These are phyloP conservation scores for Ricordea florida DNA, from an alignment of 92 coral and sea anemone species.

Conservation along the genomic window DNA sequence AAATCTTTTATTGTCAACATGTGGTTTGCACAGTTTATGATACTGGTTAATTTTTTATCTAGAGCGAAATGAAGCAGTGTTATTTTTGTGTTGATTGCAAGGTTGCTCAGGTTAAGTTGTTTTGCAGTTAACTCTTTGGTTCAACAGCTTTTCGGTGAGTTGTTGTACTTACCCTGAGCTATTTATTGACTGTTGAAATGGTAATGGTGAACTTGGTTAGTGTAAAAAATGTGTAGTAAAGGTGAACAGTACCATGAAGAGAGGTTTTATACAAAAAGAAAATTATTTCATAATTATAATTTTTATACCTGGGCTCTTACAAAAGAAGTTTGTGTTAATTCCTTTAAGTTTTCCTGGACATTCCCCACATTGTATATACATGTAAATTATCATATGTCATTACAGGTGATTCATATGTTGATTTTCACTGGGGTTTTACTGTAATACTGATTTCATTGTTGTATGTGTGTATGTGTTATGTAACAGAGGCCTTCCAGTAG, in stretches of 20 bases:
- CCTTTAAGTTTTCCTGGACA: not conserved
- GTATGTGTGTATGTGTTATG: too few species aligned
- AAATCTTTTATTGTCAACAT: too few species aligned
- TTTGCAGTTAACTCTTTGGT: too few species aligned
- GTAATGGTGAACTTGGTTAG: not conserved
- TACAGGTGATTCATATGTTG: too few species aligned
- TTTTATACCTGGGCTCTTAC: constrained; percentile 36
- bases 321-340: constrained; percentile 12
- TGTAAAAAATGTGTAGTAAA: not conserved
- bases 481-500: too few species aligned
- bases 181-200: not conserved
- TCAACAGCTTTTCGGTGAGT: not conserved
- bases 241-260: constrained; percentile 8
- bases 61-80: too few species aligned
- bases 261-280: constrained; percentile 42
- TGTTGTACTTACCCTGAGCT: constrained; percentile 25
- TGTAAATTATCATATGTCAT: not conserved
- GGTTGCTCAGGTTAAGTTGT: too few species aligned
- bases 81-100: too few species aligned
- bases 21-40: too few species aligned
- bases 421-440: too few species aligned
- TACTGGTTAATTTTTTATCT: too few species aligned
- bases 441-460: too few species aligned
- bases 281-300: constrained; percentile 38
- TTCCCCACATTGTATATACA: constrained; percentile 26